Percentiles rank a stretch among this genome's conserved stretches.
These are phyloP conservation scores for Meghimatium bilineatum DNA, from an alignment of 2,888 invertebrate genomes.

Conservation along the genomic window DNA sequence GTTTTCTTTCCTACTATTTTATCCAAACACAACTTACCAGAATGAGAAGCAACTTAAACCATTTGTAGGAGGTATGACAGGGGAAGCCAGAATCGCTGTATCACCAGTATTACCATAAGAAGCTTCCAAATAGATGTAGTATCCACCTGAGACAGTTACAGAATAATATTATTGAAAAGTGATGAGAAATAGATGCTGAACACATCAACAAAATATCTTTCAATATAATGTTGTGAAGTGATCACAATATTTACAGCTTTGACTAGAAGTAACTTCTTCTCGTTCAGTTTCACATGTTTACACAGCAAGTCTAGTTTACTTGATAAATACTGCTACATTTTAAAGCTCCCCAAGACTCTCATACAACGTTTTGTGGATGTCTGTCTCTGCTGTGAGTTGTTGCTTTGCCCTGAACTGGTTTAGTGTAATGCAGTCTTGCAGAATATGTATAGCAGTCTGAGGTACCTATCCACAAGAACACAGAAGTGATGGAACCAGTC, in stretches of 20 bases:
- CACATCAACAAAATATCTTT: not conserved
- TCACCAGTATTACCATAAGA: conserved; percentile 82
- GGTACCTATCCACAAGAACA: too few relatives aligned
- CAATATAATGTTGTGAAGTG: not conserved
- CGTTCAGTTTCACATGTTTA: not conserved
- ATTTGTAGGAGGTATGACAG: conserved; percentile 55
- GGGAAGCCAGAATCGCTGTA: conserved; percentile 79
- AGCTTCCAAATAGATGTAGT: conserved; percentile 89
- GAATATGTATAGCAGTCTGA: too few relatives aligned
- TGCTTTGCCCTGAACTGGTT: too few relatives aligned
- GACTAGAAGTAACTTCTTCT: not conserved
- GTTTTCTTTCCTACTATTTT: too few relatives aligned
- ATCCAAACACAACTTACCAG: conserved; percentile 53
- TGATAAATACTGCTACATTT: too few relatives aligned
- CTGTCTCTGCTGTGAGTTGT: too few relatives aligned
- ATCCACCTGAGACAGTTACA: conserved; percentile 54
- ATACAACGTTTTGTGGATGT: too few relatives aligned
- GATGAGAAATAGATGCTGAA: not conserved
- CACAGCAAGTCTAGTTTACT: too few relatives aligned
- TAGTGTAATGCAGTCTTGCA: too few relatives aligned
- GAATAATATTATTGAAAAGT: not conserved
- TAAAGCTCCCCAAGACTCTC: too few relatives aligned
- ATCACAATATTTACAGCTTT: not conserved
- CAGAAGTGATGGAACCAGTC: too few relatives aligned
- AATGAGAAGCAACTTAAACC: conserved; percentile 67